Conservation (phyloP, 2,888 invertebrate genomes). For the Celastrina argiolus region DNA sequence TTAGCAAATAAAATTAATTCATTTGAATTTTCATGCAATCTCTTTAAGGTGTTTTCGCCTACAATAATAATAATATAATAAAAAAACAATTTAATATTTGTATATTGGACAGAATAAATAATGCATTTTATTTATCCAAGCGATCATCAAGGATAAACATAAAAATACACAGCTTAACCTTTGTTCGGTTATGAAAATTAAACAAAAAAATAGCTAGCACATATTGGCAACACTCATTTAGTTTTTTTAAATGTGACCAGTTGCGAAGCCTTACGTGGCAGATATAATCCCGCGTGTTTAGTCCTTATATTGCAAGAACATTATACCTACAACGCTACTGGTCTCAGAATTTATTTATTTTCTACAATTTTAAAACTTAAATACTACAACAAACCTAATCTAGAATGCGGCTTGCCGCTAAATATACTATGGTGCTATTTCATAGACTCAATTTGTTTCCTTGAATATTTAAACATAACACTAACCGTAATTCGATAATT, state of each 20-base stretch:
- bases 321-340: background rate
- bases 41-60: background rate
- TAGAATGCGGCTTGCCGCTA: conserved; percentile 20
- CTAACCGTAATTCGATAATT: conserved; percentile 12
- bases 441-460: conserved; percentile 21
- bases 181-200: background rate
- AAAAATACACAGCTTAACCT: background rate
- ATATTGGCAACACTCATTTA: conserved; percentile 11
- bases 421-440: conserved; percentile 21
- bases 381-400: background rate
- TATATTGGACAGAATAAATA: background rate
- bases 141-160: no score
- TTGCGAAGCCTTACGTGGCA: background rate
- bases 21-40: background rate
- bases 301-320: no score
- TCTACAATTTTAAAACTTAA: conserved; percentile 15
- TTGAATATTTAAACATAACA: conserved; percentile 17
- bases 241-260: background rate
- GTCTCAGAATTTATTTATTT: background rate
- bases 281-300: background rate
- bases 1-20: background rate
- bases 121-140: no score
- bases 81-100: background rate
- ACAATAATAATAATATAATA: background rate
- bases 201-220: background rate